A percentile compares a stretch with the other conserved stretches of the same genome.
Evolutionary conservation across 2,888 invertebrate species (phyloP).

Genomic region (Rhogogaster chlorosoma): DNA sequence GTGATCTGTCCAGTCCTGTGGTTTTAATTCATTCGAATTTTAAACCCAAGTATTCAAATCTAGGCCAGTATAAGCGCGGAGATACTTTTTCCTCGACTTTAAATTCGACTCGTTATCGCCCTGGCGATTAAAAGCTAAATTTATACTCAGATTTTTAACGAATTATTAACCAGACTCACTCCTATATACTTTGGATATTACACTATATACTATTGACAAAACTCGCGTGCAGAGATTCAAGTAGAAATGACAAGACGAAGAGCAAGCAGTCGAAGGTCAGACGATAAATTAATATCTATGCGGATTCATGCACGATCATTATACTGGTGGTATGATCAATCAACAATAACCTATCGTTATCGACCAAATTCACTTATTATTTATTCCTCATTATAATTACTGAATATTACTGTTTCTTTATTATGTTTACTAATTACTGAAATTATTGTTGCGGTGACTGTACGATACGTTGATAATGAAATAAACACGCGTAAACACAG

Average conservation of each 20-base stretch:
- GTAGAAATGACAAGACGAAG: background rate
- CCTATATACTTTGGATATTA: too few species aligned
- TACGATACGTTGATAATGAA: too few species aligned
- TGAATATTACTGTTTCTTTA: too few species aligned
- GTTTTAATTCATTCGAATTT: background rate
- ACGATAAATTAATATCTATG: background rate
- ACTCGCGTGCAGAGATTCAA: background rate
- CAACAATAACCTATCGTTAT: background rate
- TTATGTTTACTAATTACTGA: background rate
- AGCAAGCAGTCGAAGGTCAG: background rate
- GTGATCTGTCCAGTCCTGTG: background rate
- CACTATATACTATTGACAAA: too few species aligned
- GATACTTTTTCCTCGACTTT: background rate
- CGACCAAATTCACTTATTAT: too few species aligned
- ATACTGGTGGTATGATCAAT: background rate
- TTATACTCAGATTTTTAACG: background rate
- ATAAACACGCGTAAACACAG: too few species aligned
- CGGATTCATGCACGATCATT: too few species aligned
- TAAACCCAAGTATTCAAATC: background rate
- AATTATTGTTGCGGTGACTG: background rate
- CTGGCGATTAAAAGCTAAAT: background rate
- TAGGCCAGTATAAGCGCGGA: background rate
- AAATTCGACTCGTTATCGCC: too few species aligned
- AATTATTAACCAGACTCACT: background rate
- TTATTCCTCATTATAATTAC: background rate